These are phyloP conservation scores for Rostratula benghalensis DNA, from an alignment of 2,113 vertebrate genomes.

Conservation along the genomic window DNA sequence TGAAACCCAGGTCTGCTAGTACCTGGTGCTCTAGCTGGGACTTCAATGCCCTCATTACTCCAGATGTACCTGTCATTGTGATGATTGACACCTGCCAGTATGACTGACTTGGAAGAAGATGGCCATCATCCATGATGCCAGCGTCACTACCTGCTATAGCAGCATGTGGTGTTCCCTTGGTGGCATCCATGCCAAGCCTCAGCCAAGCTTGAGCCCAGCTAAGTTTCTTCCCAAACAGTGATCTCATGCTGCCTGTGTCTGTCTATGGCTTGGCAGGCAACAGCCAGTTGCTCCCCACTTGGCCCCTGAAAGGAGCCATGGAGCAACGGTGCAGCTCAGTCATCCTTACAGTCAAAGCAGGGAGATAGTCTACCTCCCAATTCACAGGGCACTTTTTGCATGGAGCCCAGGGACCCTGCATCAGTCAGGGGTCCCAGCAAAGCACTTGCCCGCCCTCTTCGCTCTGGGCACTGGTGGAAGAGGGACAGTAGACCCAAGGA, in stretches of 20 bases:
- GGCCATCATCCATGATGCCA: not conserved
- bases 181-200: not conserved
- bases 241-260: not conserved
- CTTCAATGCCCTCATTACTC: not conserved
- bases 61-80: not conserved
- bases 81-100: not conserved
- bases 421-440: not conserved
- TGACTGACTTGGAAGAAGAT: not conserved
- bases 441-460: not conserved
- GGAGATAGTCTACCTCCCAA: not conserved
- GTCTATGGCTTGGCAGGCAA: not conserved
- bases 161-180: not conserved
- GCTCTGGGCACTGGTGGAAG: not conserved
- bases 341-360: not conserved
- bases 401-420: not conserved
- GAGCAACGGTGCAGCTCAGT: not conserved
- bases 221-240: fast-evolving
- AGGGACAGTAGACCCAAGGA: fast-evolving
- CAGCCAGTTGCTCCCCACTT: fast-evolving
- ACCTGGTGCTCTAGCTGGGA: fast-evolving
- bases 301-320: not conserved
- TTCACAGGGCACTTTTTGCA: not conserved
- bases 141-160: not conserved
- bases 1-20: not conserved
- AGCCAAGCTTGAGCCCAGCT: not conserved